Evolutionary conservation across 2,113 vertebrate genomes (phyloP).

Genomic region (Vanacampus margaritifer): DNA sequence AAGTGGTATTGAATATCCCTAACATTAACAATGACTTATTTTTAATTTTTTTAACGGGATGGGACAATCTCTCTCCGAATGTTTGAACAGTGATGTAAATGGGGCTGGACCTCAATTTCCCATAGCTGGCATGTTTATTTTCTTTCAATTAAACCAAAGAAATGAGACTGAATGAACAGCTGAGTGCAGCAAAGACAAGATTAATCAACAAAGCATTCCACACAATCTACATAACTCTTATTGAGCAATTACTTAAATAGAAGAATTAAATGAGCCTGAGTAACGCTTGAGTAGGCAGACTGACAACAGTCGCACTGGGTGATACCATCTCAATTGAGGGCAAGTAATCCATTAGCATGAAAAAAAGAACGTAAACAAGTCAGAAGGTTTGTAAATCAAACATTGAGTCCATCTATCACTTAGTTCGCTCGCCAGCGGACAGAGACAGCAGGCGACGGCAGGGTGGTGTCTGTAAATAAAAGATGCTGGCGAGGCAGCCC

Average conservation of each 20-base stretch:
- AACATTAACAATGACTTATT: too few species aligned
- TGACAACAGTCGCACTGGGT: not conserved
- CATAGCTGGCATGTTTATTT: not conserved
- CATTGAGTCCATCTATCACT: conserved; percentile 38
- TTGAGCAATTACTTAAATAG: not conserved
- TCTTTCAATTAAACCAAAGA: not conserved
- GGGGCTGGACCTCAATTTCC: not conserved
- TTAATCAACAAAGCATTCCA: not conserved
- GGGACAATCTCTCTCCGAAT: too few species aligned
- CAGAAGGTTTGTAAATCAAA: conserved; percentile 42
- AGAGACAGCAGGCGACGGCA: conserved; percentile 49
- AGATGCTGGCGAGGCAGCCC: conserved; percentile 55
- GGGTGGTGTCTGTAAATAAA: conserved; percentile 66
- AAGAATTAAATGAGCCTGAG: not conserved
- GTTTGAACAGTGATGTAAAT: too few species aligned
- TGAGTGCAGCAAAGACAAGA: not conserved
- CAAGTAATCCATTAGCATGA: conserved; percentile 14
- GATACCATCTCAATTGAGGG: not conserved
- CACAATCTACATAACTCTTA: not conserved
- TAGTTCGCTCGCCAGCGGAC: conserved; percentile 31
- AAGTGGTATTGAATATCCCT: too few species aligned
- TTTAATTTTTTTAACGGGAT: too few species aligned
- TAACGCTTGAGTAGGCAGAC: not conserved
- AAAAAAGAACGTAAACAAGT: conserved; percentile 23
- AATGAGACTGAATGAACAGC: not conserved